These are phyloP conservation scores for Hypothenemus hampei DNA, from an alignment of 1,140 invertebrate genomes.

Conservation along the genomic window DNA sequence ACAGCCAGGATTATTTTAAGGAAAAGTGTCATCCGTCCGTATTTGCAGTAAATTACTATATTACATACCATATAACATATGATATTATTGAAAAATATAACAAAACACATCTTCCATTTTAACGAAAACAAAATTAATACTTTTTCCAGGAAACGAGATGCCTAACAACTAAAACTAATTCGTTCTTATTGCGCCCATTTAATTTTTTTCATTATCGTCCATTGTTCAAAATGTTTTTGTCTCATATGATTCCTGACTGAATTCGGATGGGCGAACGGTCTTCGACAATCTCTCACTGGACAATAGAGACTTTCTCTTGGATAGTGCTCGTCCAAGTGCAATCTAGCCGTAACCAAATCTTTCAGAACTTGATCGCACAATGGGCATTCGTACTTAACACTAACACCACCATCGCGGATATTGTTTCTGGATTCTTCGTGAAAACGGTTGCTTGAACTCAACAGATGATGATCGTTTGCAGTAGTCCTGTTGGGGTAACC, in stretches of 20 bases:
- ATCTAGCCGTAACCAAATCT: slow-evolving; percentile 60
- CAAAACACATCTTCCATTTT: too few relatives aligned
- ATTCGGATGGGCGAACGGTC: slow-evolving; percentile 73
- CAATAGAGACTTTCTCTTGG: slow-evolving; percentile 74
- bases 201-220: slow-evolving; percentile 75
- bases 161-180: too few relatives aligned
- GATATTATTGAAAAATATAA: too few relatives aligned
- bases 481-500: slow-evolving; percentile 12
- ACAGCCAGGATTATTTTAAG: too few relatives aligned
- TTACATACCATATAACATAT: too few relatives aligned
- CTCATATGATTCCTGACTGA: slow-evolving; percentile 80
- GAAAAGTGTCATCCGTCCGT: too few relatives aligned
- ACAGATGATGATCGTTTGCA: slow-evolving; percentile 12
- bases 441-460: too few relatives aligned
- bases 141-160: too few relatives aligned
- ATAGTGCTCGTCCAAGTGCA: slow-evolving; percentile 74
- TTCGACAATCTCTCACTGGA: slow-evolving; percentile 66
- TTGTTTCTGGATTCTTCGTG: not conserved
- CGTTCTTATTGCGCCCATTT: too few relatives aligned
- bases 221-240: slow-evolving; percentile 70
- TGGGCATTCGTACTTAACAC: slow-evolving; percentile 57
- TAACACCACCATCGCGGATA: slow-evolving; percentile 1
- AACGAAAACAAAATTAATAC: too few relatives aligned
- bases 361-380: slow-evolving; percentile 62
- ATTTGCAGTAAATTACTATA: too few relatives aligned